Conservation (phyloP, 2,113 vertebrate species). For the Gambusia holbrooki region DNA sequence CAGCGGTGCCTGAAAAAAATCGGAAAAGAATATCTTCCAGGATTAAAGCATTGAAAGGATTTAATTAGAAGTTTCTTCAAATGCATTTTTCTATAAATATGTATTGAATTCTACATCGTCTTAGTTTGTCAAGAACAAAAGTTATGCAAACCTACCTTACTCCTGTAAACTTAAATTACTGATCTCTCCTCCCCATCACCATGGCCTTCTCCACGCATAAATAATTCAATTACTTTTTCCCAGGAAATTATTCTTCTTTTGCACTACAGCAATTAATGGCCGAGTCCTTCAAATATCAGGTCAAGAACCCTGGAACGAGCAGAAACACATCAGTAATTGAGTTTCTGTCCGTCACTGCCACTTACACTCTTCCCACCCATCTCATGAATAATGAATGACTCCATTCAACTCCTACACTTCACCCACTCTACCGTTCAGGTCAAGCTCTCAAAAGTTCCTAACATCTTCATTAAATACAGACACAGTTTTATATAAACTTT, state of each 20-base stretch:
- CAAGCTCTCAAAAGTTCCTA: slow-evolving; percentile 36
- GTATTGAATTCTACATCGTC: background rate
- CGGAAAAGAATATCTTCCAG: background rate
- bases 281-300: slow-evolving; percentile 52
- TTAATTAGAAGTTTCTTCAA: background rate
- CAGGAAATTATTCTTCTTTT: slow-evolving; percentile 45
- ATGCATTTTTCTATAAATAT: slow-evolving; percentile 13
- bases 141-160: slow-evolving; percentile 49
- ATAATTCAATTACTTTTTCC: slow-evolving; percentile 39
- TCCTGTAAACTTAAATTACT: slow-evolving; percentile 54
- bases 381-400: slow-evolving; percentile 76
- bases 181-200: slow-evolving; percentile 50
- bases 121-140: slow-evolving; percentile 11
- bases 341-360: slow-evolving; percentile 69
- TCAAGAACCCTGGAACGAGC: slow-evolving; percentile 60
- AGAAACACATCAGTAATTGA: slow-evolving; percentile 63
- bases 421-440: slow-evolving; percentile 49
- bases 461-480: slow-evolving; percentile 15
- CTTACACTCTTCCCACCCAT: slow-evolving; percentile 69
- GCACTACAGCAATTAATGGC: slow-evolving; percentile 40
- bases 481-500: slow-evolving; percentile 17
- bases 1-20: background rate
- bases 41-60: slow-evolving; percentile 1
- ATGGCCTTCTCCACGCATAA: slow-evolving; percentile 21
- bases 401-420: slow-evolving; percentile 70